These are phyloP conservation scores for Tenthredo amoena DNA, from an alignment of 2,888 invertebrate genomes.

Conservation along the genomic window DNA sequence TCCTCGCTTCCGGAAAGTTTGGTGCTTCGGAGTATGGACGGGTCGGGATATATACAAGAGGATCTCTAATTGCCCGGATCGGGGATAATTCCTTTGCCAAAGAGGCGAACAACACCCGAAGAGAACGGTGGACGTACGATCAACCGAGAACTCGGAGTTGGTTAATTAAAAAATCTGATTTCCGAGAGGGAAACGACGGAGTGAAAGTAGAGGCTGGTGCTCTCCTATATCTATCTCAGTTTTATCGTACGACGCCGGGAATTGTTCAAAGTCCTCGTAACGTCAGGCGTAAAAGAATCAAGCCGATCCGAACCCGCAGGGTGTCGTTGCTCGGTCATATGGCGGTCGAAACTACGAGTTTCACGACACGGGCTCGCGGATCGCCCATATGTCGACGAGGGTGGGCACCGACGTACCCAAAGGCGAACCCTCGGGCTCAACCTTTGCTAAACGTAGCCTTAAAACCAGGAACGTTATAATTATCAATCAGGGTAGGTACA, in stretches of 20 bases:
- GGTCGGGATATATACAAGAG: background rate
- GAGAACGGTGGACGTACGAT: background rate
- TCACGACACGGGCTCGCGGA: conserved; percentile 28
- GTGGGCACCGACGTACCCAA: background rate
- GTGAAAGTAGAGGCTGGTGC: background rate
- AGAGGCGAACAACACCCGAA: background rate
- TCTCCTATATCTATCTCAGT: background rate
- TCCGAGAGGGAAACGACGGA: background rate
- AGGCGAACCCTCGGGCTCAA: conserved; percentile 10
- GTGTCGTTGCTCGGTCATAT: conserved; percentile 35
- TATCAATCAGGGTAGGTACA: conserved; percentile 1
- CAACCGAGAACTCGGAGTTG: background rate
- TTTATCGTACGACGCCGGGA: conserved; percentile 12
- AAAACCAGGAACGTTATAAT: background rate
- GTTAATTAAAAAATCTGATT: background rate
- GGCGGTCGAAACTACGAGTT: conserved; percentile 43
- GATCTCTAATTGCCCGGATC: background rate
- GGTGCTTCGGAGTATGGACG: background rate
- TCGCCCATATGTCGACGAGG: conserved; percentile 44
- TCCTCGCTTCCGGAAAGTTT: conserved; percentile 27
- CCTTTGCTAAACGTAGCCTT: conserved; percentile 30
- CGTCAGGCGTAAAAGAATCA: conserved; percentile 25
- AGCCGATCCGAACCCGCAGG: conserved; percentile 28
- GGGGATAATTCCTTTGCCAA: background rate
- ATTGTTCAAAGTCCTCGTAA: conserved; percentile 29